Conservation (phyloP, 1,140 invertebrate genomes). For the Belonocnema kinseyi region DNA sequence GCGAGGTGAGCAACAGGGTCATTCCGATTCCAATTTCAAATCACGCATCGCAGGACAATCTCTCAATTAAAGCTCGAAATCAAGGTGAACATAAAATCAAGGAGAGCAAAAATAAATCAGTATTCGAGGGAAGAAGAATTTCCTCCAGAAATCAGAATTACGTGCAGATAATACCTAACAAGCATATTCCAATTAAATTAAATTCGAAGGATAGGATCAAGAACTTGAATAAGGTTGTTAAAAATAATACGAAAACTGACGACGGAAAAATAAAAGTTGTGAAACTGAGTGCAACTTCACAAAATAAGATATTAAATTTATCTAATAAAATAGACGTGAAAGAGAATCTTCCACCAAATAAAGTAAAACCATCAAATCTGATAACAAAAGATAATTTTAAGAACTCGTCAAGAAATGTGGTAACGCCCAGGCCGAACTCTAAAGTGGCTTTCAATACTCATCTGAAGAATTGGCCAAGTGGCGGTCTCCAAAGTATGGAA, state of each 20-base stretch:
- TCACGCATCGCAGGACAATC: conserved; percentile 1
- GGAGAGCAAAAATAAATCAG: neutral
- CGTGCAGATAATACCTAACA: conserved; percentile 18
- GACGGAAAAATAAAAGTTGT: neutral
- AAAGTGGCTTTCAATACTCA: conserved; percentile 4
- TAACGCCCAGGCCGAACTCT: neutral
- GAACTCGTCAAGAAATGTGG: neutral
- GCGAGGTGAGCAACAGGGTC: neutral
- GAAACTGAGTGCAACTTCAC: neutral
- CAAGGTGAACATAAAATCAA: neutral
- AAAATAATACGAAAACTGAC: neutral
- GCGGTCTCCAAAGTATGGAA: conserved; percentile 49
- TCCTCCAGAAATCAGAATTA: neutral
- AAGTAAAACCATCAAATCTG: neutral
- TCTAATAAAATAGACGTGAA: neutral
- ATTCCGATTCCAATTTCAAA: conserved; percentile 19
- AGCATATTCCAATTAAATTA: neutral
- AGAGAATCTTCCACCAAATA: no score
- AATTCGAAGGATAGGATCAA: conserved; percentile 12
- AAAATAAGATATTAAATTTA: neutral
- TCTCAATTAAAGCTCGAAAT: neutral
- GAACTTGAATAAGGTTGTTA: neutral
- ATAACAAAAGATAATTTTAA: conserved; percentile 8
- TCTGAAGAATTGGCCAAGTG: conserved; percentile 67
- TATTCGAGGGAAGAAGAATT: conserved; percentile 8